Base-by-base conservation (phyloP, 1,140 invertebrate species). In the Piezodorus guildinii region DNA sequence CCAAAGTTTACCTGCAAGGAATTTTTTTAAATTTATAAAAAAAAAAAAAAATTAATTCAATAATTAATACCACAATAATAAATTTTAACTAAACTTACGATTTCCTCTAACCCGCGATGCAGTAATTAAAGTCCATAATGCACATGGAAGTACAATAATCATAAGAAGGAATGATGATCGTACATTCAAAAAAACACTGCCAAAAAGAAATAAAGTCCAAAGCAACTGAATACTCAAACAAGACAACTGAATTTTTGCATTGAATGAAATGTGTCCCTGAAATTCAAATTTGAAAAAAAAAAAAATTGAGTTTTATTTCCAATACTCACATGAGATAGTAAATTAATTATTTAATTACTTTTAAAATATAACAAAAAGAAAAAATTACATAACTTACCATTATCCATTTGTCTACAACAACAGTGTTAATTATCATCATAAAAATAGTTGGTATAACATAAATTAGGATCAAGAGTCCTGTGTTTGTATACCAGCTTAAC, bases 401-500 rank as follows among this genome's bases (percentile, higher is more conserved):
- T 56, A 21, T 56, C 52, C 15, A 56, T 15, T 56, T 56, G 2
- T 56, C 52, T 27, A 23, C 19, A 16, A 23, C 5, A 6, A 25
- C 5, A 56, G 23, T 21, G 15, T 21, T 56, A 4, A 56, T 15
- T 15, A 56, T 4, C 52, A 56, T 56, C 3, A 56, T 25, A 56
- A 56, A 23, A 23, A 56, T 56, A 25, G 52, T 27, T 3, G 52
- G 52, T 56, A 56, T 23, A 27, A 56, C 15, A 56, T 56, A 56
- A 23, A 56, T 16, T 16, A n/a, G 52, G 3, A 56, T 15, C 12
- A 56, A 23, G 9, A 56, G 3, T 25, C 19, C 14, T 23, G 3
- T 56, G 15, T 56, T 56, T 56, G 52, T 23, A 25, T 56, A 56
- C 52, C 52, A 56, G 52, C 52, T 56, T 15, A 56, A 10, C 1